Evolutionary conservation across 2,797 vertebrate species (phyloP), one percentile per base, ranked within the genome.

Genomic region (Agapornis canus): DNA sequence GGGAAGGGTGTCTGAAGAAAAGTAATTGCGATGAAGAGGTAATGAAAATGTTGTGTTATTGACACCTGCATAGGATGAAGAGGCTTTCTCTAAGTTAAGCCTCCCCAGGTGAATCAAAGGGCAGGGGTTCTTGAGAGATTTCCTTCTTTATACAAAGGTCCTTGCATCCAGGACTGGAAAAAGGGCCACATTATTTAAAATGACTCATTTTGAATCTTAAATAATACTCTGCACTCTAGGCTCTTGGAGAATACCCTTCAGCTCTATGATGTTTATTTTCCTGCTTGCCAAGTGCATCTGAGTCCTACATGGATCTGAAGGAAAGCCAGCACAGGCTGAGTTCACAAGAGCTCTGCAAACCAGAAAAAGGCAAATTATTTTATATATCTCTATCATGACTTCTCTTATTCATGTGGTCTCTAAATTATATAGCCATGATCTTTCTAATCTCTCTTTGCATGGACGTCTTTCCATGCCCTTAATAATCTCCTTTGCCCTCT

Each of bases 401-500:
- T 95, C 89, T 92, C 86, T 89, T 85, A 95, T 89, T 97, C 95
- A 61, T 95, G 84, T 89, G 13, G 0, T n/a, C 69, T 85, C 90
- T 95, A 94, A 97, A 95, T 97, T 95, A 95, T 51, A 65, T 69
- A 81, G 52, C 79, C 78, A 87, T 89, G 89, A 97, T 97, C 95
- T 93, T 95, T 92, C 95, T 96, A 95, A 95, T 95, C 95, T 97
- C 86, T 89, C 90, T 92, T 92, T 57, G 54, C 92, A 89, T 89
- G 84, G 92, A 40, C 0, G 60, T 87, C 39, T 95, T 93, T 85
- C 94, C 81, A 22, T 87, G 90, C 57, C 86, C 82, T 95, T 93
- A 96, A 95, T 97, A 31, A 95, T 94, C 95, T 95, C 82, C 79
- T 92, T 40, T 97, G 96, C 93, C 91, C 92, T 92, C 92, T 52